A percentile compares a stretch with the other conserved stretches of the same genome.
Evolutionary conservation across 1,140 invertebrate species (phyloP).

Genomic region (Drosophila orena): DNA sequence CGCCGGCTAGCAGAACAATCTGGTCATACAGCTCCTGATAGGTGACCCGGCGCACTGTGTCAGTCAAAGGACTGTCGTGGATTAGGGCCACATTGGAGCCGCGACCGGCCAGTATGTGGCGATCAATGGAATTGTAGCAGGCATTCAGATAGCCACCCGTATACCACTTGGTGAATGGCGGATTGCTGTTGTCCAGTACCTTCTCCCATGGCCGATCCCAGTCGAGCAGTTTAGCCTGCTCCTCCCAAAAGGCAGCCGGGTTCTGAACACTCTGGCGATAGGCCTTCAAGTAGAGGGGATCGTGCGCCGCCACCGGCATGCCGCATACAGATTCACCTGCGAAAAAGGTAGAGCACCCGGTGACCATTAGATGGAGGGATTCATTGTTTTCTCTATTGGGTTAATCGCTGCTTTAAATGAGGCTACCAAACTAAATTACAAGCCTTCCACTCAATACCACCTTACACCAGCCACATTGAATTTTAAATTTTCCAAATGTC

Average conservation of each 20-base stretch:
- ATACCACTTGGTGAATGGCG: conserved; percentile 96
- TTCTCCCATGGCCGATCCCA: conserved; percentile 94
- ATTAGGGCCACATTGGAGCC: conserved; percentile 93
- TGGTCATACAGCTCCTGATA: conserved; percentile 92
- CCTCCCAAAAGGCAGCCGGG: conserved; percentile 94
- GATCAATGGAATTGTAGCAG: conserved; percentile 96
- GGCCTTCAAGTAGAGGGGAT: conserved; percentile 87
- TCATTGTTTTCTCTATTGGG: neutral
- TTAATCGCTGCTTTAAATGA: conserved; percentile 38
- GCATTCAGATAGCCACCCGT: conserved; percentile 95
- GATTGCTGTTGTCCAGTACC: conserved; percentile 93
- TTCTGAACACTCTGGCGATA: conserved; percentile 90
- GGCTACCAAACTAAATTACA: conserved; percentile 44
- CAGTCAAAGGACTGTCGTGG: conserved; percentile 95
- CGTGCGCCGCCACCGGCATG: conserved; percentile 67
- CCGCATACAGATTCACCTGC: conserved; percentile 47
- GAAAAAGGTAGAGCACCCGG: neutral
- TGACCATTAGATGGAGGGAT: conserved; percentile 5
- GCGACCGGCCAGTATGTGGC: conserved; percentile 92
- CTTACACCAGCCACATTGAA: conserved; percentile 30
- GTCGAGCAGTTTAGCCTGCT: conserved; percentile 89
- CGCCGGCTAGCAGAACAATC: conserved; percentile 92
- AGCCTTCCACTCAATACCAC: neutral
- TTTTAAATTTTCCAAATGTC: conserved; percentile 55
- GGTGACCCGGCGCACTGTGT: conserved; percentile 90